These are phyloP conservation scores for Huso huso DNA, from an alignment of 2,797 vertebrate genomes.

Conservation along the genomic window DNA sequence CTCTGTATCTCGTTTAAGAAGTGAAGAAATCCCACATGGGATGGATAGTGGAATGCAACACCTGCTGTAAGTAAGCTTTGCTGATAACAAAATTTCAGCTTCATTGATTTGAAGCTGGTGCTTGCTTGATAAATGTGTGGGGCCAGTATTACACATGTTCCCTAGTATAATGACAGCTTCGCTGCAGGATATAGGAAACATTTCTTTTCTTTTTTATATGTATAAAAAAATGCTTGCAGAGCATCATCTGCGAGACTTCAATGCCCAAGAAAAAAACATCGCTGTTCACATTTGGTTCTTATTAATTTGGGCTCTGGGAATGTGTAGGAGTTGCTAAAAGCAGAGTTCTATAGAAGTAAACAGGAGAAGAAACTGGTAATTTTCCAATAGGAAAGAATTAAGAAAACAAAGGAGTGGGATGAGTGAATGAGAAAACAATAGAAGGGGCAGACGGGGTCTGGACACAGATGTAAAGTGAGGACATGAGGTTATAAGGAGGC, in stretches of 20 bases:
- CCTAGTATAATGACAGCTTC: too few species aligned
- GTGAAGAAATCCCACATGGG: too few species aligned
- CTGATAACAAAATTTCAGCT: too few species aligned
- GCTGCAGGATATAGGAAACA: too few species aligned
- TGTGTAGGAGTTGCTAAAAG: neutral
- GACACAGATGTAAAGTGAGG: neutral
- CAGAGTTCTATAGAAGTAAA: neutral
- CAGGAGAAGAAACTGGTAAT: neutral
- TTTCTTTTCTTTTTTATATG: too few species aligned
- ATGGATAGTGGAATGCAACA: too few species aligned
- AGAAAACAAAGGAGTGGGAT: neutral
- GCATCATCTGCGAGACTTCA: neutral
- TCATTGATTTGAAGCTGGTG: too few species aligned
- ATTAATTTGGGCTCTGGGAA: conserved; percentile 22
- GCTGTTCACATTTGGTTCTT: conserved; percentile 29
- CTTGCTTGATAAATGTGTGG: too few species aligned
- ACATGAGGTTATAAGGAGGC: neutral
- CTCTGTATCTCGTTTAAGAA: too few species aligned
- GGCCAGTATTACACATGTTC: too few species aligned
- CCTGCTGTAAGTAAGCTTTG: too few species aligned
- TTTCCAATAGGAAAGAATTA: neutral
- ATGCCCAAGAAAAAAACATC: neutral
- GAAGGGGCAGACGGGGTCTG: neutral
- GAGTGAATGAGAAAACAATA: neutral
- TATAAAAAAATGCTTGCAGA: too few species aligned